Conservation (phyloP, 2,888 invertebrate species). For the Cantharis flavilabris region DNA sequence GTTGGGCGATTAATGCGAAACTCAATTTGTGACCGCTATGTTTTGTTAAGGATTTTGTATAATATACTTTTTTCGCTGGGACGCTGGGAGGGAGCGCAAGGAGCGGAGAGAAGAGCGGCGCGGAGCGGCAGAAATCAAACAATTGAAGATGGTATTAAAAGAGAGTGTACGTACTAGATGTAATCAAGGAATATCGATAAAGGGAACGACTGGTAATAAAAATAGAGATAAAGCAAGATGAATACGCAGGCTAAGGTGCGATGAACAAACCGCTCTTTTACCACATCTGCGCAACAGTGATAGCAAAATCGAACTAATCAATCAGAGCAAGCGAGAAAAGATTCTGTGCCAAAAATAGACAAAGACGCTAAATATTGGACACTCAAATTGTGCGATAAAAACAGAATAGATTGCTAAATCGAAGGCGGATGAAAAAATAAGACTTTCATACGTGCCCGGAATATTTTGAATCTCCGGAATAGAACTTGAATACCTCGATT, state of each 20-base stretch:
- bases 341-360: constrained; percentile 11
- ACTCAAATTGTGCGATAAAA: constrained; percentile 54
- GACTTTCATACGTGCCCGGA: constrained; percentile 49
- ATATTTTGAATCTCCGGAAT: constrained; percentile 34
- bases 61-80: not conserved
- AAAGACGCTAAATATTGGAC: constrained; percentile 42
- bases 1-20: constrained; percentile 13
- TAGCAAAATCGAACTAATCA: constrained; percentile 17
- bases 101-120: not conserved
- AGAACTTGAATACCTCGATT: constrained; percentile 37
- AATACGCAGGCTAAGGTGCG: constrained; percentile 26
- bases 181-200: constrained; percentile 39
- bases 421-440: constrained; percentile 54
- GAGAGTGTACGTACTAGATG: constrained; percentile 29
- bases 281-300: constrained; percentile 13
- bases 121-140: constrained; percentile 14
- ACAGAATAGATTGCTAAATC: constrained; percentile 55
- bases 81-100: not conserved
- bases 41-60: not conserved
- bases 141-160: constrained; percentile 14
- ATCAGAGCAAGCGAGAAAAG: constrained; percentile 22
- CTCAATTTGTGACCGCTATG: not conserved
- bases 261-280: constrained; percentile 18
- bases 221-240: constrained; percentile 34
- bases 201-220: constrained; percentile 37